Evolutionary conservation across 2,888 invertebrate genomes (phyloP).

Genomic region (Bimastos eiseni): DNA sequence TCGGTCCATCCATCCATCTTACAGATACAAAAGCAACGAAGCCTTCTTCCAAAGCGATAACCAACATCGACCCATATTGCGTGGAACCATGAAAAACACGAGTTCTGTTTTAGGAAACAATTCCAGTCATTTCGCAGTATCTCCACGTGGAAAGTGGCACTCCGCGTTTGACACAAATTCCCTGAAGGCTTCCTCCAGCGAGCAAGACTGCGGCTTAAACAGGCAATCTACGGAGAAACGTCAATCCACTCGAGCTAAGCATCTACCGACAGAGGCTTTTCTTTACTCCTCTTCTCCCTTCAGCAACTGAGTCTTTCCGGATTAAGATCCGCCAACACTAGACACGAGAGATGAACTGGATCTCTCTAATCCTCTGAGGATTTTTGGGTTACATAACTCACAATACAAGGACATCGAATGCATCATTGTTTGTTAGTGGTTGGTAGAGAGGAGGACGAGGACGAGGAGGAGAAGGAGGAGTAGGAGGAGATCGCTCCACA

Average conservation of each 20-base stretch:
- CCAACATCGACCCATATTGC: not conserved
- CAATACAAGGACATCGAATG: too few species aligned
- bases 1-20: not conserved
- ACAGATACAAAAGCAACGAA: not conserved
- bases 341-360: not conserved
- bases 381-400: too few species aligned
- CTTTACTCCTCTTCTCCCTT: not conserved
- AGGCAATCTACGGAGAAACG: not conserved
- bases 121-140: not conserved
- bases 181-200: not conserved
- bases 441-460: too few species aligned
- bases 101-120: not conserved
- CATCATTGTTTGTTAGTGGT: too few species aligned
- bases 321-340: not conserved
- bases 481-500: too few species aligned
- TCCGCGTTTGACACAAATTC: not conserved
- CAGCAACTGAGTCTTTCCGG: not conserved
- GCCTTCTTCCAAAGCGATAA: not conserved
- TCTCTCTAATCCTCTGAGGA: too few species aligned
- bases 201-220: not conserved
- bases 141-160: not conserved
- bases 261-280: not conserved
- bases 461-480: too few species aligned
- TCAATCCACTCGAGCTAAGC: not conserved
- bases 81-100: not conserved